Evolutionary conservation across 2,888 invertebrate genomes (phyloP), one percentile per base, ranked within the genome.

Genomic region (Aromia moschata): DNA sequence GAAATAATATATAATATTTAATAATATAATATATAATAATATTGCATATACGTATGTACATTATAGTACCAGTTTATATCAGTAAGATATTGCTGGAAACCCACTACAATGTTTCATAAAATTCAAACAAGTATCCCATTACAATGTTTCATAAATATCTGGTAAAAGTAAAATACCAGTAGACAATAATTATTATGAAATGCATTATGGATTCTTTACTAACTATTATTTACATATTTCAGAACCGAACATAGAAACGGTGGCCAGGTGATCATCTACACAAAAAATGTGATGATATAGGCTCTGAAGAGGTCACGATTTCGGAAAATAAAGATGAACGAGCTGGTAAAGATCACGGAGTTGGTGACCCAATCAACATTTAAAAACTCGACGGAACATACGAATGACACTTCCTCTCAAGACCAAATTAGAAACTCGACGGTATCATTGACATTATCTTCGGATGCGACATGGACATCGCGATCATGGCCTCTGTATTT

Each of bases 401-500:
- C 60, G 17, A 68, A 64, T 56, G 69, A 70, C 52, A 64, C 60
- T 60, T 45, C 53, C 54, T 18, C 65, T 56, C 38, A 59, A 38
- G 60, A 71, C 63, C 59, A 68, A 64, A 60, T 70, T 59, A 56
- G 63, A 37, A 70, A 70, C 62, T 69, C 56, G 36, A 68, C 70
- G 20, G 56, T 66, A 15, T n/a, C n/a, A n/a, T 65, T 62, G 49
- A 45, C 65, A 4, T 37, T 70, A 17, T 47, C 52, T n/a, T 53
- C 70, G 33, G 64, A 65, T 16, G 63, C 57, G 17, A 37, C 69
- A 59, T 74, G 74, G 74, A 64, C 70, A 9, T 25, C 62, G 1
- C 57, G 69, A 10, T 72, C 75, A 7, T 83, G 89, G 77, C 79
- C 85, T 40, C 81, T 87, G 46, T 83, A 86, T 33, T 81, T 89